phyloP scores from a whole-genome alignment of 2,113 vertebrate species.

The Oryzias woworae region DNA sequence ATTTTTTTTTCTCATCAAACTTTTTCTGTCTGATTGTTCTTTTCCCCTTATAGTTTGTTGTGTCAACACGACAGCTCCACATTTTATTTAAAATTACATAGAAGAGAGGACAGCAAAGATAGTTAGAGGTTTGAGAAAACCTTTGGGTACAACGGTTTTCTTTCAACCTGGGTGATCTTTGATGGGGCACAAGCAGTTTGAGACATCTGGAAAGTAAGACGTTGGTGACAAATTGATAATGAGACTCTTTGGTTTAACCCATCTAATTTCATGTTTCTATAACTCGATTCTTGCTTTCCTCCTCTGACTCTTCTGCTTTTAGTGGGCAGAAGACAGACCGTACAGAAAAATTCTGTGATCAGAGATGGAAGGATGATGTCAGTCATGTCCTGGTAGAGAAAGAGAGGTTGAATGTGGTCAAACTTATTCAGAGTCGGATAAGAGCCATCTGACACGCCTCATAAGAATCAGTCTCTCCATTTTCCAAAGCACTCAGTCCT shows the following conservation, averaged over 20 bases:
- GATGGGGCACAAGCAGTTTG: background rate
- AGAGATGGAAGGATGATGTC: constrained; percentile 49
- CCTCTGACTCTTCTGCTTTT: constrained; percentile 10
- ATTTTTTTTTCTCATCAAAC: constrained; percentile 46
- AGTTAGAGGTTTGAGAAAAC: background rate
- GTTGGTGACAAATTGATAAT: constrained; percentile 45
- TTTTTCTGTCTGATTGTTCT: constrained; percentile 23
- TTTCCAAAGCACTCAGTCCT: constrained; percentile 45
- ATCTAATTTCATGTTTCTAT: constrained; percentile 21
- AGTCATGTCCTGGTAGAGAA: constrained; percentile 30
- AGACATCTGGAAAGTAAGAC: constrained; percentile 14
- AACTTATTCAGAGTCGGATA: constrained; percentile 45
- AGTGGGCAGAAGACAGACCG: constrained; percentile 29
- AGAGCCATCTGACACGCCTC: constrained; percentile 33
- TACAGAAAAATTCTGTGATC: constrained; percentile 53
- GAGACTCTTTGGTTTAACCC: constrained; percentile 26
- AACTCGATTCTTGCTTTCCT: constrained; percentile 12
- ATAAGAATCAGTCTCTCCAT: constrained; percentile 49
- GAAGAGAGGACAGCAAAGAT: constrained; percentile 7
- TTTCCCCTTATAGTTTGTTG: constrained; percentile 15
- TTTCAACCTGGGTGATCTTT: constrained; percentile 16
- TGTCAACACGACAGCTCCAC: constrained; percentile 35
- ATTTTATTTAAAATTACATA: constrained; percentile 24
- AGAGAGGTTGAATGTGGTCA: constrained; percentile 15
- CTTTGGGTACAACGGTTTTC: background rate